phyloP scores from a whole-genome alignment of 2,113 vertebrate species.

The Nematolebias whitei region DNA sequence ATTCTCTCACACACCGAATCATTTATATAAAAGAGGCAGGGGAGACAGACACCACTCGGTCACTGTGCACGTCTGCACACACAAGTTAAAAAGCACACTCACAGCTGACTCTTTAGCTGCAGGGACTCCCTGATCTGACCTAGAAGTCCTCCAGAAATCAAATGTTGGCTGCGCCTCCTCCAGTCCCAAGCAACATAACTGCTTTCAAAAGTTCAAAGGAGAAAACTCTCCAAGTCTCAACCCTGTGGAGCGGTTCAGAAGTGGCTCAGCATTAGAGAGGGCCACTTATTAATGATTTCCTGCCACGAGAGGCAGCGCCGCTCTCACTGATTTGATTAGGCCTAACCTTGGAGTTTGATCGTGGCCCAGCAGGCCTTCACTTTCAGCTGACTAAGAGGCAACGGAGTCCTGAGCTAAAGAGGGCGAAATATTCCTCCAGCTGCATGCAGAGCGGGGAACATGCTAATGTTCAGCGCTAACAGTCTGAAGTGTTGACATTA shows the following conservation, averaged over 20 bases:
- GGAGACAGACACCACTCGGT: not conserved
- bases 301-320: slow-evolving; percentile 7
- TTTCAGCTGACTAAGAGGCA: not conserved
- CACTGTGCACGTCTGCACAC: slow-evolving; percentile 7
- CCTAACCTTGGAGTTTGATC: slow-evolving; percentile 24
- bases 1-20: slow-evolving; percentile 42
- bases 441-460: not conserved
- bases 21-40: slow-evolving; percentile 27
- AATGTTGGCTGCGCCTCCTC: slow-evolving; percentile 35
- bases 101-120: not conserved
- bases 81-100: slow-evolving; percentile 2
- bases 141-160: slow-evolving; percentile 38
- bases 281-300: slow-evolving; percentile 41
- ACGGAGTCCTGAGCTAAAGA: not conserved
- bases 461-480: not conserved
- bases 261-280: not conserved
- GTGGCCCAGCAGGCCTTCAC: slow-evolving; percentile 3
- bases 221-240: slow-evolving; percentile 34
- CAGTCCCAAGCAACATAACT: slow-evolving; percentile 9
- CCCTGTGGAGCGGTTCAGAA: slow-evolving; percentile 16
- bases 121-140: slow-evolving; percentile 12
- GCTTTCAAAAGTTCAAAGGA: slow-evolving; percentile 39
- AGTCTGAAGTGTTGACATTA: not conserved
- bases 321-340: slow-evolving; percentile 28
- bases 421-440: not conserved